phyloP scores from a whole-genome alignment of 2,113 vertebrate species.

The Chloropsis cyanopogon region DNA sequence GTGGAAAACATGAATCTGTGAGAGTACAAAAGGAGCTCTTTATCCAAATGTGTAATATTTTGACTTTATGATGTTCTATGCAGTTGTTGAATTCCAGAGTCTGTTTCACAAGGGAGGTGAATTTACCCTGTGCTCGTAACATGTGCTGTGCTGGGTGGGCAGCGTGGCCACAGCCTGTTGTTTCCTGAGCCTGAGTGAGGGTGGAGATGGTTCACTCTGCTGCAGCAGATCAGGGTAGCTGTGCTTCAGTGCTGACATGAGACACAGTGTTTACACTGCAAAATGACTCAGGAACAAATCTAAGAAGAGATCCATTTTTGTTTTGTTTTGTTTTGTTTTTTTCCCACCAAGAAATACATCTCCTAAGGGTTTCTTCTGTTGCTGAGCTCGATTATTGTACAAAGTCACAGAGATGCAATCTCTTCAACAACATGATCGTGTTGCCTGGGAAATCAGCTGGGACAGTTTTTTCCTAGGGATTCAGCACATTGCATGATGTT shows the following conservation, averaged over 20 bases:
- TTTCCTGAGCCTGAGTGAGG: neutral
- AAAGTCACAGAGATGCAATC: neutral
- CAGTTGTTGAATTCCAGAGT: neutral
- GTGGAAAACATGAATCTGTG: neutral
- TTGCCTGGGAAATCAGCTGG: neutral
- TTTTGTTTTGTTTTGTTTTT: neutral
- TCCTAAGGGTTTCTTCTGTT: neutral
- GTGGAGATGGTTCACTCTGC: neutral
- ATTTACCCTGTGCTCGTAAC: neutral
- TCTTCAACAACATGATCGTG: neutral
- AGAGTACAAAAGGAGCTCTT: neutral
- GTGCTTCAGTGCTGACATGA: neutral
- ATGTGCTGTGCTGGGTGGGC: neutral
- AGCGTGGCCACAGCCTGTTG: neutral
- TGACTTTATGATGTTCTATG: neutral
- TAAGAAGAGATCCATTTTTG: neutral
- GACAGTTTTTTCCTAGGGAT: neutral
- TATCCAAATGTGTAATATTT: neutral
- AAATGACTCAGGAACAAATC: neutral
- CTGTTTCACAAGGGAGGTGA: neutral
- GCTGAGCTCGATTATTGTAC: neutral
- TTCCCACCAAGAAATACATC: neutral
- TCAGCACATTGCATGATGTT: neutral
- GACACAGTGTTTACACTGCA: neutral
- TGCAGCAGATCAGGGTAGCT: neutral